Base-by-base conservation (phyloP, 92 coral and sea anemone species). In the Parazoanthus atlanticus region DNA sequence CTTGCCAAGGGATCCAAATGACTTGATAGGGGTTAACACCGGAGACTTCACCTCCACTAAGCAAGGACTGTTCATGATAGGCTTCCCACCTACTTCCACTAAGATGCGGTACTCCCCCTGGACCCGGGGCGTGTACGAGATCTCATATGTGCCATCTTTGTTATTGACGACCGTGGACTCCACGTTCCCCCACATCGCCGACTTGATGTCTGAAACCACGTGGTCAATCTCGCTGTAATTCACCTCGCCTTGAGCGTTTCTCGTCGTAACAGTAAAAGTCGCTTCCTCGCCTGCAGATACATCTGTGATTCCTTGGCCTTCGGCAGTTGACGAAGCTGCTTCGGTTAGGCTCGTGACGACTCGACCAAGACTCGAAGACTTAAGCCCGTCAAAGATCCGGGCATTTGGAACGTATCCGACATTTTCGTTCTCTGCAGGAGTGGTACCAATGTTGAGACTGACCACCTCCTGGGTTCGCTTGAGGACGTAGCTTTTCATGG, bases 201-300 rank as follows among this genome's bases (percentile, higher is more conserved):
- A 95, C 89, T 95, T 93, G 71, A 95, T 95, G 31, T 89, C 98
- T 69, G 91, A 93, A 0, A 95, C 93, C 67, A 95, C 98, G 84
- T 95, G 98, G 33, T 95, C 98, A 26, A 95, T 93, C 80, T 95
- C 98, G 90, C 98, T 95, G 91, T 90, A 95, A 75, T 91, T 89
- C 81, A 90, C 86, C 79, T 95, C 98, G 13, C 94, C 95, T 86
- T 95, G 98, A 32, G 98, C 98, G 74, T 95, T 95, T 79, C 96
- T 90, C 16, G 98, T 93, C 23, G 95, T 93, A 49, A 95, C 91
- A 38, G 85, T 81, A 81, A 95, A 95, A 49, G 89, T 88, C 66
- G 92, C 96, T 80, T 95, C 98, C 69, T 95, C 98, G 11, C 96
- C 98, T 1, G 98, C 96, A 16, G 98, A 93, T 9, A 93, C 95